Conservation (phyloP, 2,113 vertebrate genomes). For the Chunga burmeisteri region DNA sequence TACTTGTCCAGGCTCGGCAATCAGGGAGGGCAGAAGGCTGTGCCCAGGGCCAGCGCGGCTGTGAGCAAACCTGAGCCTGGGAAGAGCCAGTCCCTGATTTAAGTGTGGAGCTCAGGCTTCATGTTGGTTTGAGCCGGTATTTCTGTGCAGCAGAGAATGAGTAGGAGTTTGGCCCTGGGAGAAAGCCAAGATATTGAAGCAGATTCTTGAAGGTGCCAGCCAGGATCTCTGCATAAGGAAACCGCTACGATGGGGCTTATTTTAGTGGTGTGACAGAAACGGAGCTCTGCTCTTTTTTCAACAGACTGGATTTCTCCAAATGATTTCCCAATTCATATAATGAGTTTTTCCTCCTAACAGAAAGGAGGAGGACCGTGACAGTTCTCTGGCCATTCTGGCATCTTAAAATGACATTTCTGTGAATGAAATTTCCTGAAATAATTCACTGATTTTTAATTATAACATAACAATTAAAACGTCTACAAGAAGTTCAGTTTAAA, state of each 20-base stretch:
- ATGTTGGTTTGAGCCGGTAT: neutral
- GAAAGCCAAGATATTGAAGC: neutral
- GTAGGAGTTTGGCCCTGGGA: neutral
- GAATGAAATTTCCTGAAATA: neutral
- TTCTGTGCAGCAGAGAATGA: neutral
- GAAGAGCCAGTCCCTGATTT: accelerated
- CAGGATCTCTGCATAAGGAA: slow-evolving; percentile 12
- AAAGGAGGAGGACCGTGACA: neutral
- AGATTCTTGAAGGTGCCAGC: slow-evolving; percentile 40
- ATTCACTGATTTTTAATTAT: neutral
- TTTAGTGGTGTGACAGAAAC: neutral
- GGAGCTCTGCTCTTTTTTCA: slow-evolving; percentile 38
- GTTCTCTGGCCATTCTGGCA: neutral
- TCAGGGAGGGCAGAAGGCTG: neutral
- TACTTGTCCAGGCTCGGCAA: neutral
- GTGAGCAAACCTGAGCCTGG: neutral
- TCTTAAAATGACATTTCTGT: neutral
- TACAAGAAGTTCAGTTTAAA: neutral
- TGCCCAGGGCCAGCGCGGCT: neutral
- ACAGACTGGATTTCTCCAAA: neutral
- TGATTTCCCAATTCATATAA: neutral
- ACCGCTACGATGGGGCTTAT: slow-evolving; percentile 12
- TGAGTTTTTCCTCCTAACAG: neutral
- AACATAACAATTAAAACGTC: neutral
- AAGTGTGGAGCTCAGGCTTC: neutral